Evolutionary conservation across 2,113 vertebrate genomes (phyloP), one percentile per base, ranked within the genome.

Genomic region (Callocephalon fimbriatum): DNA sequence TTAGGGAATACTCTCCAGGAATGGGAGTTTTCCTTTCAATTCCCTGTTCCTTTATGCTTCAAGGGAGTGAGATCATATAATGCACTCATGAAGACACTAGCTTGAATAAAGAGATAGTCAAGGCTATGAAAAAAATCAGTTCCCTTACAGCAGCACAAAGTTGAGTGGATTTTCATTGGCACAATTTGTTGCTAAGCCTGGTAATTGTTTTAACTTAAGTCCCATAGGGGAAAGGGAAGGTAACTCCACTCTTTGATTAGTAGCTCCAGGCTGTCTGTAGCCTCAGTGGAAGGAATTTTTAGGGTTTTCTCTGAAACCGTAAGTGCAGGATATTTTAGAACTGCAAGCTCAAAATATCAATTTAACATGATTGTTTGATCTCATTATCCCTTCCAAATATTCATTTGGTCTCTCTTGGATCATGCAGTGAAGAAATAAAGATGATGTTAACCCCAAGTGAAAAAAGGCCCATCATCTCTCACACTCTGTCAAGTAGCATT

Each of bases 241-340:
- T 88, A 87, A 45, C n/a, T 76, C 37, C 21, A 22, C 26, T 74
- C 66, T 93, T 58, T 56, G 54, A 63, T 80, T 80, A 81, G 81
- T 67, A 77, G 37, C 62, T 93, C 38, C 56, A 81, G 35, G 8
- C 50, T 81, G 31, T 63, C 78, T 92, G 42, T 84, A 83, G 38
- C 29, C 23, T 48, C 45, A 66, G 0, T 38, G 82, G 78, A 92
- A 94, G 59, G 74, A 86, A 83, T 92, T 93, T 88, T 80, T 67
- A 88, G 76, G 47, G 27, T 51, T 94, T 93, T 71, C 31, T 74
- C 65, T 83, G 42, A 76, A 88, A 75, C 72, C 18, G 1, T 77
- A 95, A 88, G 8, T 80, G 40, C 63, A 92, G 56, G 42, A 23
- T 92, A 90, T 88, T 88, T 92, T 77, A 80, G 63, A 93, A 73